Conservation (phyloP, 2,113 vertebrate species). For the Bos taurus region DNA sequence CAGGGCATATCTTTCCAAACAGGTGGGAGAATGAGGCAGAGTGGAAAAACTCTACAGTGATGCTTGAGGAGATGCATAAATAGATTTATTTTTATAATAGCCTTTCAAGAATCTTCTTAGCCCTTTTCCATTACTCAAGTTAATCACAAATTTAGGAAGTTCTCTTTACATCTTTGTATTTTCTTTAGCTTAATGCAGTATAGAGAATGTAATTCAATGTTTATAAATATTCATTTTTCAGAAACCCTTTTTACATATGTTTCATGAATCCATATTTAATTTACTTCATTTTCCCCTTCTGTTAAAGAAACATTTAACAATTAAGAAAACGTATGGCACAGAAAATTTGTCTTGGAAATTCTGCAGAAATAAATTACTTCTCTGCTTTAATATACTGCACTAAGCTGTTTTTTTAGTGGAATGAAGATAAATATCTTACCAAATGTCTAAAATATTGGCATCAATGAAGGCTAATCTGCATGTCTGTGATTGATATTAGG, state of each 20-base stretch:
- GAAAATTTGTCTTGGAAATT: conserved; percentile 40
- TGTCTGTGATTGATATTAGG: background rate
- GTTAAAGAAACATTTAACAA: conserved; percentile 36
- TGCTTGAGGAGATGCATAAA: conserved; percentile 24
- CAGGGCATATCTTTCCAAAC: conserved; percentile 29
- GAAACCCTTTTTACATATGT: background rate
- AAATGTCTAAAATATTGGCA: conserved; percentile 39
- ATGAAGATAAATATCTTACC: conserved; percentile 38
- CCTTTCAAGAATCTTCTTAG: background rate
- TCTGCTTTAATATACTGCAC: background rate
- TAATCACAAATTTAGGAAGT: background rate
- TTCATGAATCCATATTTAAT: background rate
- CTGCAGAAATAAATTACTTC: conserved; percentile 26
- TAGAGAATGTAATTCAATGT: background rate
- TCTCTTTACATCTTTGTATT: background rate
- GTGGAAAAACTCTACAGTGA: conserved; percentile 35
- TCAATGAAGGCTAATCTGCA: background rate
- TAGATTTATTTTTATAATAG: conserved; percentile 45
- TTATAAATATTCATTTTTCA: background rate
- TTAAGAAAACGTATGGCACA: background rate
- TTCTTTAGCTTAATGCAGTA: background rate
- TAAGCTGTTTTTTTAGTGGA: conserved; percentile 3
- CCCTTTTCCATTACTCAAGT: background rate
- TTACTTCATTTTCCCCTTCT: background rate
- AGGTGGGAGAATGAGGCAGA: conserved; percentile 30